These are phyloP conservation scores for Phyto melanocephala DNA, from an alignment of 2,888 invertebrate species.

Conservation along the genomic window DNA sequence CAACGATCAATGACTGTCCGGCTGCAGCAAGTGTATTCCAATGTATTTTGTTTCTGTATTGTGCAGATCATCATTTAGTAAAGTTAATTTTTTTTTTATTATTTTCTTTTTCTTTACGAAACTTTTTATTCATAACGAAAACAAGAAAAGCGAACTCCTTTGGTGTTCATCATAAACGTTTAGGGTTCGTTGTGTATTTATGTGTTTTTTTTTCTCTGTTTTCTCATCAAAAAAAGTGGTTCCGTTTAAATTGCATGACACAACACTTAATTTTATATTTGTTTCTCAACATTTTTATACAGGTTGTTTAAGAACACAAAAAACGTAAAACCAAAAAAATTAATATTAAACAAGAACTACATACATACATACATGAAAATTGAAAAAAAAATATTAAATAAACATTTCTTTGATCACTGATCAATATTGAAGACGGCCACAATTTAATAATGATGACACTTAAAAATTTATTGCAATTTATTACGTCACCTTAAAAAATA, in stretches of 20 bases:
- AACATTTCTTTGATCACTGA: conserved; percentile 51
- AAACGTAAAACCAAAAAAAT: neutral
- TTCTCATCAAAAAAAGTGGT: conserved; percentile 58
- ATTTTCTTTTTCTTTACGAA: neutral
- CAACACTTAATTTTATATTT: conserved; percentile 66
- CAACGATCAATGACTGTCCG: conserved; percentile 61
- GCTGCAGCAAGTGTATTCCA: conserved; percentile 59
- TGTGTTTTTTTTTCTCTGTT: conserved; percentile 9
- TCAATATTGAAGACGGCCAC: conserved; percentile 52
- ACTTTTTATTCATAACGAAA: conserved; percentile 37
- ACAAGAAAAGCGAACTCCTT: conserved; percentile 46
- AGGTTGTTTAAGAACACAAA: conserved; percentile 50
- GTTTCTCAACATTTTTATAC: conserved; percentile 51
- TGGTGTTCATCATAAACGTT: conserved; percentile 62
- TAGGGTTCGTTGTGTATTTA: conserved; percentile 29
- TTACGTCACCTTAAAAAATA: conserved; percentile 57
- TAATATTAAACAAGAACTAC: neutral
- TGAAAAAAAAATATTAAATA: conserved; percentile 26
- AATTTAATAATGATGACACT: conserved; percentile 64
- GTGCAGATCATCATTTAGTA: conserved; percentile 45
- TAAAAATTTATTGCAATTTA: conserved; percentile 64
- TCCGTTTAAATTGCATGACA: conserved; percentile 67
- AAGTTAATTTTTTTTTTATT: neutral
- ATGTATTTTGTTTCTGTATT: conserved; percentile 41
- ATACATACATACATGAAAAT: neutral